phyloP scores from a whole-genome alignment of 2,797 vertebrate genomes.

The Miichthys miiuy region DNA sequence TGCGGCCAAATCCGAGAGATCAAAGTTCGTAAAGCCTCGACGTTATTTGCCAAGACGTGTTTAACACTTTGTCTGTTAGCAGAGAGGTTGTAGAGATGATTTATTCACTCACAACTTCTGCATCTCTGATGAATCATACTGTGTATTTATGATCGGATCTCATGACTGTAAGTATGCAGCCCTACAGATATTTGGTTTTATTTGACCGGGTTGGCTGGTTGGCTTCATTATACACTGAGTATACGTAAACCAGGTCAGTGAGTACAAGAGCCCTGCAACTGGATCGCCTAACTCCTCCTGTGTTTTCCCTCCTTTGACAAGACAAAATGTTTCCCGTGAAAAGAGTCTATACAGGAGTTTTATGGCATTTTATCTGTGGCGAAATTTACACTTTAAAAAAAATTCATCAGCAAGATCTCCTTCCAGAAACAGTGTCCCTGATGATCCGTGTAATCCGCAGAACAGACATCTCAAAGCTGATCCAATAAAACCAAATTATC shows the following conservation, averaged over 20 bases:
- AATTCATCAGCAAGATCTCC: neutral
- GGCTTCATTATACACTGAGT: too few species aligned
- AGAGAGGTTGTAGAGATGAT: conserved; percentile 26
- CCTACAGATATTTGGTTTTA: neutral
- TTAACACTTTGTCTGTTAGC: conserved; percentile 21
- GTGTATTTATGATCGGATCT: too few species aligned
- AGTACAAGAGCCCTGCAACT: too few species aligned
- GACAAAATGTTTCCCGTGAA: neutral
- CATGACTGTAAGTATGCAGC: neutral
- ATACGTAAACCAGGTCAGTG: too few species aligned
- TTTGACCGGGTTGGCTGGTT: neutral
- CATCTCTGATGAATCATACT: too few species aligned
- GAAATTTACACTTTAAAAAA: neutral
- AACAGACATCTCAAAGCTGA: neutral
- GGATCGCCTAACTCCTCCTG: too few species aligned
- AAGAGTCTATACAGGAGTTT: neutral
- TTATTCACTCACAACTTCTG: neutral
- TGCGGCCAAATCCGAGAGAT: neutral
- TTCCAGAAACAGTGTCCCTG: conserved; percentile 16
- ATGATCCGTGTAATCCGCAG: conserved; percentile 2
- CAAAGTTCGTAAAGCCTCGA: conserved; percentile 23
- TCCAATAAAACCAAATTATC: neutral
- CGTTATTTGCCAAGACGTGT: conserved; percentile 11
- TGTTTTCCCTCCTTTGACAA: too few species aligned
- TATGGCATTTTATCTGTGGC: neutral